These are phyloP conservation scores for Falco cherrug DNA, from an alignment of 2,797 vertebrate species.

Conservation along the genomic window DNA sequence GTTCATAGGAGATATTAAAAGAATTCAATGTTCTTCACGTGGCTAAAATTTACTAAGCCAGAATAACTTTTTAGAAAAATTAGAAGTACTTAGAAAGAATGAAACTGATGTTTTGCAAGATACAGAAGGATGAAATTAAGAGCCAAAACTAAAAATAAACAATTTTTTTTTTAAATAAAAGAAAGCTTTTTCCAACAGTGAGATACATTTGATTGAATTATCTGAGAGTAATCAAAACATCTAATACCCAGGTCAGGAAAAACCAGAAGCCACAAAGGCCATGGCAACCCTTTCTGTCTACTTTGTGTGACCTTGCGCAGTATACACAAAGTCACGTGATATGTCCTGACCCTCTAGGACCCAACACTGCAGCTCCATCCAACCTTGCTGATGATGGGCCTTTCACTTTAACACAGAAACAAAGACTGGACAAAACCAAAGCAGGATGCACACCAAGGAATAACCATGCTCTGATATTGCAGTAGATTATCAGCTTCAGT, in stretches of 20 bases:
- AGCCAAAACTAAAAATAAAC: background rate
- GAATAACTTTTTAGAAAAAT: background rate
- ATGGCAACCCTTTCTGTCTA: background rate
- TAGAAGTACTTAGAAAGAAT: background rate
- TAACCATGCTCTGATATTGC: background rate
- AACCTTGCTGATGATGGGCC: background rate
- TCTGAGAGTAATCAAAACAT: fast-evolving
- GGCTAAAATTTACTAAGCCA: background rate
- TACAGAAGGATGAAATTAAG: background rate
- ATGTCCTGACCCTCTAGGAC: fast-evolving
- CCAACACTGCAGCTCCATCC: background rate
- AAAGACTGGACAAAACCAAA: background rate
- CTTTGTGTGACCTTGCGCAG: background rate
- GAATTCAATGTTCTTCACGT: background rate
- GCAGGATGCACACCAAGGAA: background rate
- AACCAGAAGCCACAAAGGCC: background rate
- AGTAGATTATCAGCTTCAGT: background rate
- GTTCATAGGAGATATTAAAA: background rate
- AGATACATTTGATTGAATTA: background rate
- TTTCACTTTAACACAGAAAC: background rate
- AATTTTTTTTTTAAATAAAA: background rate
- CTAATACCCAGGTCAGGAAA: background rate
- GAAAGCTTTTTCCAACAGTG: background rate
- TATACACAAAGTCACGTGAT: background rate
- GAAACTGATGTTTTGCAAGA: background rate